phyloP scores from a whole-genome alignment of 2,113 vertebrate species.

The Vulpes lagopus region DNA sequence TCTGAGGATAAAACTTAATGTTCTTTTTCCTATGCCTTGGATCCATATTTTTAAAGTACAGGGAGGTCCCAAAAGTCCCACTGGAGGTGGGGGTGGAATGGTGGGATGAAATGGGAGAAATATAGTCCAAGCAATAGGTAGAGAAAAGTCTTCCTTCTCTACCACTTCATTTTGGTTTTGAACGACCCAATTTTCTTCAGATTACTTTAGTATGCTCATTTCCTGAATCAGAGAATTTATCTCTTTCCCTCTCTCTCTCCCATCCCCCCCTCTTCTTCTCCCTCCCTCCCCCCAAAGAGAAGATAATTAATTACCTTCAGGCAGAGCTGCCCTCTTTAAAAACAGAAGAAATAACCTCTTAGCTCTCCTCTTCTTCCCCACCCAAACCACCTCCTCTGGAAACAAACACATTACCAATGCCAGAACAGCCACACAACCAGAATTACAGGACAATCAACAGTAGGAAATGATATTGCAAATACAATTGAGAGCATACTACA shows the following conservation, averaged over 20 bases:
- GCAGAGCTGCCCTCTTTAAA: conserved; percentile 26
- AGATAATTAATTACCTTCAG: conserved; percentile 27
- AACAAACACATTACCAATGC: conserved; percentile 54
- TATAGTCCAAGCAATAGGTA: neutral
- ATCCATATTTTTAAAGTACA: neutral
- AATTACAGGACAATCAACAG: conserved; percentile 76
- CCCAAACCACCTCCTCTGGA: conserved; percentile 59
- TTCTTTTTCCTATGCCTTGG: neutral
- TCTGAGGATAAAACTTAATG: neutral
- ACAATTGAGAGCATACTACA: conserved; percentile 25
- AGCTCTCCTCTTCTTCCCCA: conserved; percentile 26
- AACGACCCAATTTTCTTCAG: conserved; percentile 37
- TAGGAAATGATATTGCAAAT: conserved; percentile 78
- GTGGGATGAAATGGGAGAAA: neutral
- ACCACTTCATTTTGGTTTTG: neutral
- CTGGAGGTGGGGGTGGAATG: rapidly evolving
- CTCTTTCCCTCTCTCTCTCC: neutral
- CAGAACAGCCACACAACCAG: conserved; percentile 57
- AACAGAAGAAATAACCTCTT: neutral
- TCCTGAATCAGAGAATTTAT: neutral
- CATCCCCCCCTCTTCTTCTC: neutral
- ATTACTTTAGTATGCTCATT: conserved; percentile 40
- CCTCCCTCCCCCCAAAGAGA: neutral
- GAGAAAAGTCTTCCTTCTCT: conserved; percentile 12
- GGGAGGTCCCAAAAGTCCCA: neutral